These are phyloP conservation scores for Drosophila gaucha DNA, from an alignment of 2,888 invertebrate genomes.

Conservation along the genomic window DNA sequence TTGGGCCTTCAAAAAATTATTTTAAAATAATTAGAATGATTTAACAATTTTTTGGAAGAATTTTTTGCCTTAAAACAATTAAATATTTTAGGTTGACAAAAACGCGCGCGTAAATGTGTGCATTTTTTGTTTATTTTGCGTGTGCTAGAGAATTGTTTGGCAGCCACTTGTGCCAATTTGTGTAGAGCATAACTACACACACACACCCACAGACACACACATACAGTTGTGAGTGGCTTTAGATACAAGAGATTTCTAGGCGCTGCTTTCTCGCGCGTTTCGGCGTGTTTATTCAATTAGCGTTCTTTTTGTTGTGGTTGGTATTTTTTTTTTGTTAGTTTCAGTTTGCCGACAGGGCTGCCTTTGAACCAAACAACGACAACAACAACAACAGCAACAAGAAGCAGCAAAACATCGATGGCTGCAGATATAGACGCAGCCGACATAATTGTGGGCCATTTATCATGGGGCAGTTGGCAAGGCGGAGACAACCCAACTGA, in stretches of 20 bases:
- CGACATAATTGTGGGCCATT: constrained; percentile 76
- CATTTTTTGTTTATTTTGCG: not conserved
- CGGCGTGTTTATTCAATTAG: constrained; percentile 78
- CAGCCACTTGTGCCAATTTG: constrained; percentile 62
- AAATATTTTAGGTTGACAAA: not conserved
- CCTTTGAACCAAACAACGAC: constrained; percentile 50
- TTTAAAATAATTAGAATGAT: not conserved
- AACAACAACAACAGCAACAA: not conserved
- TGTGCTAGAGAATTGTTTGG: constrained; percentile 16
- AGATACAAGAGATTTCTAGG: constrained; percentile 15
- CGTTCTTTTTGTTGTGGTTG: constrained; percentile 29
- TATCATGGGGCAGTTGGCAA: constrained; percentile 68
- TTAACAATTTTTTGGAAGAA: too few relatives aligned
- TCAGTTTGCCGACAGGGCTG: constrained; percentile 46
- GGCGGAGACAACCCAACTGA: constrained; percentile 66
- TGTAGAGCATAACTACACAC: constrained; percentile 27
- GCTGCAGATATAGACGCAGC: constrained; percentile 54
- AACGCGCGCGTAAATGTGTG: constrained; percentile 22
- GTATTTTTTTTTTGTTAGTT: constrained; percentile 12
- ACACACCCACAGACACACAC: constrained; percentile 1
- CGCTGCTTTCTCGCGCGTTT: constrained; percentile 63
- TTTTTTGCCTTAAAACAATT: not conserved
- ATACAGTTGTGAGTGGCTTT: constrained; percentile 10
- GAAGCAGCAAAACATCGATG: constrained; percentile 37
- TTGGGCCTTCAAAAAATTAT: too few relatives aligned